These are phyloP conservation scores for Palythoa caribaeorum DNA, from an alignment of 92 coral and sea anemone genomes.

Conservation along the genomic window DNA sequence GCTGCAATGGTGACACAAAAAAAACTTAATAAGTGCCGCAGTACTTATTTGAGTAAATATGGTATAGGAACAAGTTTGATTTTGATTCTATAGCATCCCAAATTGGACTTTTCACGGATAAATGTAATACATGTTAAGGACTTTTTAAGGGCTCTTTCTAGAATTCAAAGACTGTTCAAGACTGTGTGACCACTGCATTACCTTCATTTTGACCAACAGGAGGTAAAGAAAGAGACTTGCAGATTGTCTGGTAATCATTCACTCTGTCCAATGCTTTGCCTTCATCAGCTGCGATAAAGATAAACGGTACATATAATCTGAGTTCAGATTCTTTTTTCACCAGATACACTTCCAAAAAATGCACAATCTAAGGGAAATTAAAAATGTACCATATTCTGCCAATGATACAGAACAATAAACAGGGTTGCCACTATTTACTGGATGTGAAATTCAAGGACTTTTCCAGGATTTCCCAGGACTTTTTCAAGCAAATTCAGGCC, in stretches of 20 bases:
- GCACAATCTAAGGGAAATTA: neutral
- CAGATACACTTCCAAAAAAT: neutral
- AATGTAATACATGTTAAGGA: too few species aligned
- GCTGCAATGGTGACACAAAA: too few species aligned
- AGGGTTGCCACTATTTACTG: neutral
- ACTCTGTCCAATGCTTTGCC: slow-evolving; percentile 91
- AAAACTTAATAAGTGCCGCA: too few species aligned
- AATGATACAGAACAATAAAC: neutral
- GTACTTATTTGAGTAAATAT: too few species aligned
- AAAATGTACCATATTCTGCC: too few species aligned
- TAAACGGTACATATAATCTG: neutral
- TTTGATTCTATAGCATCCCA: too few species aligned
- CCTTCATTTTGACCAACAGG: slow-evolving; percentile 58
- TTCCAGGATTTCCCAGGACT: too few species aligned
- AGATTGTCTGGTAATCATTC: slow-evolving; percentile 87
- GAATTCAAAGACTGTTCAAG: neutral
- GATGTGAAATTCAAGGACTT: too few species aligned
- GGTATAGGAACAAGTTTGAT: too few species aligned
- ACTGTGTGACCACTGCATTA: neutral
- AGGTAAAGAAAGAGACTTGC: slow-evolving; percentile 86
- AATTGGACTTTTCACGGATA: too few species aligned
- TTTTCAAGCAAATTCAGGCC: too few species aligned
- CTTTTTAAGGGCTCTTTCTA: too few species aligned
- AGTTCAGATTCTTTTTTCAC: neutral
- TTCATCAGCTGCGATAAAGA: slow-evolving; percentile 81